Conservation (phyloP, 2,113 vertebrate species). For the Diphyllodes magnificus region DNA sequence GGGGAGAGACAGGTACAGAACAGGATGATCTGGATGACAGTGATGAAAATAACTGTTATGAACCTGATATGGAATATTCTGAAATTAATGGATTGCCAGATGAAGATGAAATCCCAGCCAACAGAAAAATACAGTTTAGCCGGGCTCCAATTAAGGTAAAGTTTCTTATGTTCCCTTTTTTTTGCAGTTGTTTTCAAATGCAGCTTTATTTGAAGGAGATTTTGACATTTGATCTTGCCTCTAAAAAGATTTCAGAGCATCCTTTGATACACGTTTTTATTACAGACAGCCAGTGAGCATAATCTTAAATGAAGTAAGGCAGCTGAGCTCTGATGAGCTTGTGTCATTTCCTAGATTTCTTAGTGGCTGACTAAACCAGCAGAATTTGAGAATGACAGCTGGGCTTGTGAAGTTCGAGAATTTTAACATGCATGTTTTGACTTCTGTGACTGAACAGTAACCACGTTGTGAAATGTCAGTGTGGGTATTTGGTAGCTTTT, state of each 20-base stretch:
- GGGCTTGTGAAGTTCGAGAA: not conserved
- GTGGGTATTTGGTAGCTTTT: not conserved
- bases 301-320: not conserved
- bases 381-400: not conserved
- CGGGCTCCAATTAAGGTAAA: constrained; percentile 91
- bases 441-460: not conserved
- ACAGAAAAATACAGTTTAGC: constrained; percentile 93
- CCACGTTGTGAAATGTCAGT: not conserved
- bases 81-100: constrained; percentile 89
- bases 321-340: not conserved
- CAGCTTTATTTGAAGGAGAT: not conserved
- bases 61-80: constrained; percentile 85
- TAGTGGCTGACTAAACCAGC: not conserved
- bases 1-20: constrained; percentile 91
- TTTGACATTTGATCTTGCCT: not conserved
- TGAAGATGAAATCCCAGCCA: constrained; percentile 86
- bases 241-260: not conserved
- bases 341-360: not conserved
- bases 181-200: not conserved
- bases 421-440: not conserved
- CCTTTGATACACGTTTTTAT: not conserved
- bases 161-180: not conserved
- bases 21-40: constrained; percentile 88
- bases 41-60: constrained; percentile 85
- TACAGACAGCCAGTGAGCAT: not conserved